Conservation (phyloP, 2,797 vertebrate species). For the Sardinella longiceps region DNA sequence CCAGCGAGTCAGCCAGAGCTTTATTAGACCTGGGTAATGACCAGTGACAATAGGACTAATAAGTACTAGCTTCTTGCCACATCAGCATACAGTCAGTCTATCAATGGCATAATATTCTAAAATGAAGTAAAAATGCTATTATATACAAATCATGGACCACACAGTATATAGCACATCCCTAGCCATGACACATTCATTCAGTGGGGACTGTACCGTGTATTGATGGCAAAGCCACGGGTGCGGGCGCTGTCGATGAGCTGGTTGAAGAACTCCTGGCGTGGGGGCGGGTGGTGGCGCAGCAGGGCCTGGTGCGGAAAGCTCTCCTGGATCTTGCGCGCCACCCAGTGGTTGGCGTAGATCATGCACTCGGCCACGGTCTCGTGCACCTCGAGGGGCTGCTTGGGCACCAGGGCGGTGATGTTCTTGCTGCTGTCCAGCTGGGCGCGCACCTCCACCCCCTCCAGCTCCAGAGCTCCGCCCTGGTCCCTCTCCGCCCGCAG, state of each 20-base stretch:
- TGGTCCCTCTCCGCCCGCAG: constrained; percentile 79
- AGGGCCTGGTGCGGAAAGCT: constrained; percentile 87
- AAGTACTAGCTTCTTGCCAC: too few relatives aligned
- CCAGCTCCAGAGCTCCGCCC: constrained; percentile 90
- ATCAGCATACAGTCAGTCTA: too few relatives aligned
- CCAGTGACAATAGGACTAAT: too few relatives aligned
- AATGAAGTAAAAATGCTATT: too few relatives aligned
- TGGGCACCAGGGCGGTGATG: constrained; percentile 88
- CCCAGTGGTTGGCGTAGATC: constrained; percentile 98
- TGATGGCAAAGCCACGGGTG: constrained; percentile 83
- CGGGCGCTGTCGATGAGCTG: constrained; percentile 82
- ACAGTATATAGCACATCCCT: too few relatives aligned
- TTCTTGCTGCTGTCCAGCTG: constrained; percentile 88
- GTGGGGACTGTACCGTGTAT: constrained; percentile 81
- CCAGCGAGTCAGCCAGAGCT: constrained; percentile 87
- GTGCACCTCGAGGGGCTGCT: constrained; percentile 90
- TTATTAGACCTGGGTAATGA: constrained; percentile 85
- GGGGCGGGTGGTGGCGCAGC: constrained; percentile 87
- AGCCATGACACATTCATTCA: not conserved
- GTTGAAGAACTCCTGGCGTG: constrained; percentile 87
- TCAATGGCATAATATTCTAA: too few relatives aligned
- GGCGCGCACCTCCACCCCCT: constrained; percentile 88
- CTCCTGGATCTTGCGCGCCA: constrained; percentile 89
- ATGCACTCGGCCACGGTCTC: constrained; percentile 96
- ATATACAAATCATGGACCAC: too few relatives aligned